Percentiles rank a stretch among this genome's conserved stretches.
These are phyloP conservation scores for Axis porcinus DNA, from an alignment of 2,113 vertebrate species.

Conservation along the genomic window DNA sequence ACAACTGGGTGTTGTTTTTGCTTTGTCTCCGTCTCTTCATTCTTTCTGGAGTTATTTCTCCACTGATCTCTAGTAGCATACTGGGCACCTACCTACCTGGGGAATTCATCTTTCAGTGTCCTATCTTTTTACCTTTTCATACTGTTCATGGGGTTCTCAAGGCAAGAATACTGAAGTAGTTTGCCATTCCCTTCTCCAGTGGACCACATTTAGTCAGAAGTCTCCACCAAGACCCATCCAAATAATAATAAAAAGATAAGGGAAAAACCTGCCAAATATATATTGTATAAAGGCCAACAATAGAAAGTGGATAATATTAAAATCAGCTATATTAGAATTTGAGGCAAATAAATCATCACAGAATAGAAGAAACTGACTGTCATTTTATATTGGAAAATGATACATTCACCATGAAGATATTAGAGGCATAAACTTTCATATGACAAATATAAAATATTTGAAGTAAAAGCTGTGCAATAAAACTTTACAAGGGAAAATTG, in stretches of 20 bases:
- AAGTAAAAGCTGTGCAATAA: not conserved
- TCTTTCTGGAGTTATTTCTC: not conserved
- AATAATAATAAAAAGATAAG: not conserved
- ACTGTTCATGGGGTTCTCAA: not conserved
- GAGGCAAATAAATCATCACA: not conserved
- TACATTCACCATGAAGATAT: not conserved
- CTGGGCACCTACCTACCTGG: not conserved
- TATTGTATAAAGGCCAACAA: not conserved
- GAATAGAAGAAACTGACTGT: not conserved
- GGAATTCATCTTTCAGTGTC: not conserved
- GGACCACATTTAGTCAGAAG: not conserved
- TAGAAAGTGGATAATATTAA: not conserved
- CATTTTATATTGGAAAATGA: conserved; percentile 16
- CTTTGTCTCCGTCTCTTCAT: not conserved
- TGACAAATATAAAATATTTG: conserved; percentile 8
- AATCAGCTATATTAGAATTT: not conserved
- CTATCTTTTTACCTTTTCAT: not conserved
- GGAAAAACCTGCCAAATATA: not conserved
- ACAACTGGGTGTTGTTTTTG: not conserved
- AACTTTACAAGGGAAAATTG: not conserved
- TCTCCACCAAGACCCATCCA: not conserved
- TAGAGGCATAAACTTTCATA: not conserved
- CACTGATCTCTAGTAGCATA: not conserved
- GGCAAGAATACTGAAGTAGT: not conserved
- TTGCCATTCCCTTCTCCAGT: not conserved